A percentile compares a stretch with the other conserved stretches of the same genome.
phyloP scores from a whole-genome alignment of 2,113 vertebrate species.

The Ceyx cyanopectus region DNA sequence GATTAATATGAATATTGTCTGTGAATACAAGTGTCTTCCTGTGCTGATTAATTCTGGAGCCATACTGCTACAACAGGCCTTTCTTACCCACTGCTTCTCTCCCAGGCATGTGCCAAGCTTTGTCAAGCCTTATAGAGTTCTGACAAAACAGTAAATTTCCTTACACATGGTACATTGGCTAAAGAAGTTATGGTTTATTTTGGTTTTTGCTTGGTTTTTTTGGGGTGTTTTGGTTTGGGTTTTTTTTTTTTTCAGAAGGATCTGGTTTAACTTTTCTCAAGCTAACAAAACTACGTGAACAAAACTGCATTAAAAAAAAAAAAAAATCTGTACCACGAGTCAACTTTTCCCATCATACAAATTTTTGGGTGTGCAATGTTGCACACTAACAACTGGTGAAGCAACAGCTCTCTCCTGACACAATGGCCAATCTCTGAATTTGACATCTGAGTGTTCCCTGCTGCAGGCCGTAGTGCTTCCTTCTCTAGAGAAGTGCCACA shows the following conservation, averaged over 20 bases:
- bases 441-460: background rate
- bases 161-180: background rate
- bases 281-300: background rate
- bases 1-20: background rate
- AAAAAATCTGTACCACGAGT: background rate
- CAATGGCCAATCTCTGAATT: background rate
- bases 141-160: background rate
- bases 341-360: background rate
- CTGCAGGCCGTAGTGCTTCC: background rate
- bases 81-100: background rate
- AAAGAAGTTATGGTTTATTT: background rate
- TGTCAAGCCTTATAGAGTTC: slow-evolving; percentile 12
- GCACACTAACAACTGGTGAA: background rate
- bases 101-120: slow-evolving; percentile 5
- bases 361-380: background rate
- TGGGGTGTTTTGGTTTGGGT: background rate
- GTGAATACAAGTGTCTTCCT: background rate
- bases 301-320: background rate
- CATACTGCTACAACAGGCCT: background rate
- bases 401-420: background rate
- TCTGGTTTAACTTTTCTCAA: background rate
- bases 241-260: background rate
- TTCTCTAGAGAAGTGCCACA: background rate
- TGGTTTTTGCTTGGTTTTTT: background rate
- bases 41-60: background rate